Base-by-base conservation (phyloP, 1,140 invertebrate genomes). In the Cotesia typhae region DNA sequence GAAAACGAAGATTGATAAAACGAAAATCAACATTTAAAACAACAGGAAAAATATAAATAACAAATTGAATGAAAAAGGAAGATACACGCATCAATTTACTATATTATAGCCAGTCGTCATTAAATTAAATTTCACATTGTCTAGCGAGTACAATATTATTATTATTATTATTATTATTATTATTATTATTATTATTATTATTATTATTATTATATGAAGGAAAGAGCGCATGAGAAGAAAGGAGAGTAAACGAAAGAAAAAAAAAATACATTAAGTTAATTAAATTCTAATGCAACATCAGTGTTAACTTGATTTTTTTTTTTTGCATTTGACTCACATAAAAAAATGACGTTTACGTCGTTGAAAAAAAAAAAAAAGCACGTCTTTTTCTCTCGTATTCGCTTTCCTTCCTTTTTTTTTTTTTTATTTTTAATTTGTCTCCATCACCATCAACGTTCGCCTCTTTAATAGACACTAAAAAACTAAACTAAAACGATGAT, bases 61-160 rank as follows among this genome's bases (percentile, higher is more conserved):
- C 63, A 52, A 69, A 67, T 78, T 72, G 67, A 75, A 77, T 72
- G 71, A 71, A 75, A 71, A 75, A 76, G 71, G 60, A 57, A 70
- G 66, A 77, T 77, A 76, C 78, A 81, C 78, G 76, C 76, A 81
- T 81, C 77, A 81, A 75, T 59, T 66, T 69, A 74, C 59, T 80
- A 79, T 80, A 83, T 79, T 79, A 81, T 72, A 64, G 70, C 78
- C 80, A 81, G 78, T 79, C 82, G 79, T 86, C 84, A 84, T 85
- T 84, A 80, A 83, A 82, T 84, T 83, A 82, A 82, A 83, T 80
- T 85, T 84, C 77, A 81, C 78, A 83, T 81, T 83, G 77, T 84
- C 81, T 82, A 83, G 79, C 75, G 79, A 83, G 79, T 82, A 82
- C 77, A 77, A 78, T 76, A 47, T 47, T 47, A 47, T 47, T 47